Evolutionary conservation across 2,797 vertebrate species (phyloP).

Genomic region (Nyctibius grandis): DNA sequence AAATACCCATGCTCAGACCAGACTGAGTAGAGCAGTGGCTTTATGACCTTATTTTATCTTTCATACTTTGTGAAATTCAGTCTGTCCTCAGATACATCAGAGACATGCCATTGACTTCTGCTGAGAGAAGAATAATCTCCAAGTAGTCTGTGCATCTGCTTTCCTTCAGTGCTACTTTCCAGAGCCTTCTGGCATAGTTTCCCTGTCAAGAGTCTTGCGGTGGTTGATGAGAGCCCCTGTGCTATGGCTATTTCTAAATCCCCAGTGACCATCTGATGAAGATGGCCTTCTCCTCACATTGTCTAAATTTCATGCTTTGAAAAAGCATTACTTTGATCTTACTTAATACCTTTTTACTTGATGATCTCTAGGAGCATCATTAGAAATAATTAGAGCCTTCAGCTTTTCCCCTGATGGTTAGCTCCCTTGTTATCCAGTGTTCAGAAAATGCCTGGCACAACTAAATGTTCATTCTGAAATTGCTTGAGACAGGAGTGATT

Average conservation of each 20-base stretch:
- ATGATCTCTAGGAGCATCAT: not conserved
- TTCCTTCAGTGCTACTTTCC: not conserved
- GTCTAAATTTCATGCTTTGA: not conserved
- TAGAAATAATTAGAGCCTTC: not conserved
- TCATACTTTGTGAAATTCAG: not conserved
- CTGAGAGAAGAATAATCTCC: not conserved
- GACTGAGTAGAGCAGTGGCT: not conserved
- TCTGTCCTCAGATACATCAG: not conserved
- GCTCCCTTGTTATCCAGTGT: not conserved
- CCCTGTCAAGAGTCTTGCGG: not conserved
- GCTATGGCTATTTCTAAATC: not conserved
- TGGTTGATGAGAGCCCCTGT: not conserved
- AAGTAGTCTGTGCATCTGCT: not conserved
- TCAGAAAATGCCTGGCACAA: not conserved
- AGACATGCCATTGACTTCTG: not conserved
- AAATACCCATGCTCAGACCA: not conserved
- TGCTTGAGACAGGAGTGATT: not conserved
- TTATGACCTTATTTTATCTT: not conserved
- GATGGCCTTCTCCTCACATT: not conserved
- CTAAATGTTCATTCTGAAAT: not conserved
- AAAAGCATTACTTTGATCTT: not conserved
- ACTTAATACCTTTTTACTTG: not conserved
- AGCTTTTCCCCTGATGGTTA: not conserved
- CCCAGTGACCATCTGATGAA: not conserved
- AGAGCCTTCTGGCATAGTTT: not conserved